Base-by-base conservation (phyloP, 1,140 invertebrate genomes). In the Nautilus pompilius region DNA sequence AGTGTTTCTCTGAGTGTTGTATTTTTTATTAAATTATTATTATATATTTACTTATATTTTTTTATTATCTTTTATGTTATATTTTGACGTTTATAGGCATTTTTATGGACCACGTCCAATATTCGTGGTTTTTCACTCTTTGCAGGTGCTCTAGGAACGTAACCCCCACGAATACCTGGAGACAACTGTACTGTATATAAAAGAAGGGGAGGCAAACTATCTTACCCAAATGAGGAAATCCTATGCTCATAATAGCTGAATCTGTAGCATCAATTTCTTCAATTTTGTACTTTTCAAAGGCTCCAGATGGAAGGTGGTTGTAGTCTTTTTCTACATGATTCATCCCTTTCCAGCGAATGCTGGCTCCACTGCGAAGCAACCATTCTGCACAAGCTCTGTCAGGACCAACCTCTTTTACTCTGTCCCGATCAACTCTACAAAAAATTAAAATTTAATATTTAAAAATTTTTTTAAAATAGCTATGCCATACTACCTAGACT, bases 371-470 rank as follows among this genome's bases (percentile, higher is more conserved):
- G 73, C 88, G 82, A 48, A 93, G 78, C 13, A 95, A 83, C 94
- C 93, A 96, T 83, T 96, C 93, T 3, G 93, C 91, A 84, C 92
- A 94, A n/a, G 90, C 90, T 73, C 89, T 76, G 79, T 96, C 92
- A 3, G 93, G 87, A 1, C 93, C 93, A 62, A 93, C 85, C 70
- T 86, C 79, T 78, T 89, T 87, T 32, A 93, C 86, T 68, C 92
- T 82, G 5, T 87, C 82, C 29, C 82, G 68, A 78, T 92, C 90
- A 59, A 89, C 86, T 83, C 85, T 90, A 85, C 24, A 68, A 57
- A 24, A 22, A 51, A 15, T 10, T 32, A 62, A 54, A 62, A 29
- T 1, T 1, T 6, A 6, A 57, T 33, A 57, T 6, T n/a, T 36
- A 22, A 32, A 30, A 30, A 10, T 5, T 33, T 30, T 57, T 13